phyloP scores from a whole-genome alignment of 2,888 invertebrate species.

The Parnassius mnemosyne region DNA sequence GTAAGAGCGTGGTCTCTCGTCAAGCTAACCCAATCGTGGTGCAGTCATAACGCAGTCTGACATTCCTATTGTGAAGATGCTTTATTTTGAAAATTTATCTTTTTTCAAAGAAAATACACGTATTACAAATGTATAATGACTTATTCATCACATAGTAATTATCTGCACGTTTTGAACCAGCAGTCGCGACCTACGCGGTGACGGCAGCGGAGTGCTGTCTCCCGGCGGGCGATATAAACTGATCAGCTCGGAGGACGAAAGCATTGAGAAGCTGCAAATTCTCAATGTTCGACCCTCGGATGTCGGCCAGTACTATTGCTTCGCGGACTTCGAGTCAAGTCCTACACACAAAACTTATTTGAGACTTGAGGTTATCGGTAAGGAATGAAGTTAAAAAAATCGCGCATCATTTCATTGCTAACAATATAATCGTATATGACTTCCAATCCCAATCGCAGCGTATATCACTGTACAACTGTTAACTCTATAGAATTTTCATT shows the following conservation, averaged over 20 bases:
- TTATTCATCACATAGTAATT: slow-evolving; percentile 7
- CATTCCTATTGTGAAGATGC: no score
- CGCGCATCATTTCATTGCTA: no score
- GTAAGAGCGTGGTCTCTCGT: no score
- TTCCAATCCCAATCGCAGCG: no score
- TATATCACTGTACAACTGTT: no score
- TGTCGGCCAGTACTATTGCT: slow-evolving; percentile 62
- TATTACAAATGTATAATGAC: no score
- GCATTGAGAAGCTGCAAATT: slow-evolving; percentile 53
- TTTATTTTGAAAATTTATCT: no score
- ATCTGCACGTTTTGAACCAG: slow-evolving; percentile 44
- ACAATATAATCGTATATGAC: no score
- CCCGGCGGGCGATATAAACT: slow-evolving; percentile 52
- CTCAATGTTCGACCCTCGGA: slow-evolving; percentile 50
- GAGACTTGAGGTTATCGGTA: slow-evolving; percentile 60
- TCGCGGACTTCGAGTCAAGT: slow-evolving; percentile 63
- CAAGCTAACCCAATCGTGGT: no score
- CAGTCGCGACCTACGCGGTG: slow-evolving; percentile 68
- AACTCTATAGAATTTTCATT: no score
- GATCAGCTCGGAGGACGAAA: slow-evolving; percentile 47
- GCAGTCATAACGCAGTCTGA: no score
- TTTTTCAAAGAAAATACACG: no score
- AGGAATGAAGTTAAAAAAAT: slow-evolving; percentile 23
- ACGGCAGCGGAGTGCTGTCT: slow-evolving; percentile 38
- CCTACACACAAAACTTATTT: slow-evolving; percentile 61